These are phyloP conservation scores for Conchocele bisecta DNA, from an alignment of 2,888 invertebrate species.

Conservation along the genomic window DNA sequence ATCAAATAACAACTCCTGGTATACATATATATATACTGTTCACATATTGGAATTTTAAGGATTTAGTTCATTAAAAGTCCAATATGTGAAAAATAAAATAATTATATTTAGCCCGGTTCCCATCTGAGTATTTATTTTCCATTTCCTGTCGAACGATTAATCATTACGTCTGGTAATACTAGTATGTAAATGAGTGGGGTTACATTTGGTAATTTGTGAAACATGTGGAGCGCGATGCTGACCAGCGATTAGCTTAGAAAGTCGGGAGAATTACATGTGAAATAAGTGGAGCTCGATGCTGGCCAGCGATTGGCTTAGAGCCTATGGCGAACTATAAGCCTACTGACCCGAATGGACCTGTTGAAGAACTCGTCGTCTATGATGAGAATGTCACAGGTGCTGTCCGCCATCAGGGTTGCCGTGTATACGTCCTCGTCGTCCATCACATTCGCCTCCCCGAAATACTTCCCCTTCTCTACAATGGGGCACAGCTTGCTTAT, in stretches of 20 bases:
- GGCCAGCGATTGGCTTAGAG: not conserved
- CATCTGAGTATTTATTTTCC: no score
- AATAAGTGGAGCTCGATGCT: no score
- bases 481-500: not conserved
- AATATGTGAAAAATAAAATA: no score
- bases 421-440: slow-evolving; percentile 61
- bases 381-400: slow-evolving; percentile 64
- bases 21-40: not conserved
- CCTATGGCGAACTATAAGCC: not conserved
- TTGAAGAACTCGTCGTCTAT: slow-evolving; percentile 67
- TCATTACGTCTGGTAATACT: no score
- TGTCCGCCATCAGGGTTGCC: slow-evolving; percentile 69
- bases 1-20: not conserved
- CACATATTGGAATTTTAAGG: no score
- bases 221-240: not conserved
- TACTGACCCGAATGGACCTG: slow-evolving; percentile 65
- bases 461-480: slow-evolving; percentile 69
- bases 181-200: no score
- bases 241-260: no score
- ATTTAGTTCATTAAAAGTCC: no score
- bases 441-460: slow-evolving; percentile 71
- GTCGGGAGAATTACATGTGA: no score
- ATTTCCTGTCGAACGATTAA: no score
- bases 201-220: no score
- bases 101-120: no score